A percentile compares a stretch with the other conserved stretches of the same genome.
These are phyloP conservation scores for Heliothis virescens DNA, from an alignment of 1,140 invertebrate genomes.

Conservation along the genomic window DNA sequence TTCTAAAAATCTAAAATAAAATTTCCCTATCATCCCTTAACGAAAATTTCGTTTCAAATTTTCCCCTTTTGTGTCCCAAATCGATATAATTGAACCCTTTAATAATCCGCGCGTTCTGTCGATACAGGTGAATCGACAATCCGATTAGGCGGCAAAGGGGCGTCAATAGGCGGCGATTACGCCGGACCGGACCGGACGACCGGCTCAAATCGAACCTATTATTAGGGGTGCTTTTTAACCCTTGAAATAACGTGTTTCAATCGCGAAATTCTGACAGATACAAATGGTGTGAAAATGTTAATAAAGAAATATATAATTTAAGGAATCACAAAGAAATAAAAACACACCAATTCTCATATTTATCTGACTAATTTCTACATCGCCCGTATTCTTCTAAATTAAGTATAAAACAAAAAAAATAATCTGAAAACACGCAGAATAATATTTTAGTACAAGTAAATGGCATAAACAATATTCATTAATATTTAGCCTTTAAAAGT, in stretches of 20 bases:
- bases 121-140: constrained; percentile 50
- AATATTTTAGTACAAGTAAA: neutral
- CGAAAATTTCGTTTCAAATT: neutral
- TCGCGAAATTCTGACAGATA: too few relatives aligned
- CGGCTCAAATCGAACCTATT: neutral
- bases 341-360: neutral
- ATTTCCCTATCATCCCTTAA: constrained; percentile 16
- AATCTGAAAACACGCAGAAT: too few relatives aligned
- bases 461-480: neutral
- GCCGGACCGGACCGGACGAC: constrained; percentile 5
- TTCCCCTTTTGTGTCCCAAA: neutral
- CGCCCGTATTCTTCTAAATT: too few relatives aligned
- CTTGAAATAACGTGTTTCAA: neutral
- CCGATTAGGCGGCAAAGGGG: constrained; percentile 59
- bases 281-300: too few relatives aligned
- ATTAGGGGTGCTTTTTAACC: neutral
- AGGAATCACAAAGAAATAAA: neutral
- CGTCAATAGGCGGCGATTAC: constrained; percentile 60
- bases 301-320: neutral
- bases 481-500: neutral
- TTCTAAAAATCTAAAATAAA: neutral
- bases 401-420: too few relatives aligned
- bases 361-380: too few relatives aligned
- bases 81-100: constrained; percentile 27
- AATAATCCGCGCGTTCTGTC: constrained; percentile 17